Evolutionary conservation across 2,797 vertebrate species (phyloP).

Genomic region (Fratercula arctica): DNA sequence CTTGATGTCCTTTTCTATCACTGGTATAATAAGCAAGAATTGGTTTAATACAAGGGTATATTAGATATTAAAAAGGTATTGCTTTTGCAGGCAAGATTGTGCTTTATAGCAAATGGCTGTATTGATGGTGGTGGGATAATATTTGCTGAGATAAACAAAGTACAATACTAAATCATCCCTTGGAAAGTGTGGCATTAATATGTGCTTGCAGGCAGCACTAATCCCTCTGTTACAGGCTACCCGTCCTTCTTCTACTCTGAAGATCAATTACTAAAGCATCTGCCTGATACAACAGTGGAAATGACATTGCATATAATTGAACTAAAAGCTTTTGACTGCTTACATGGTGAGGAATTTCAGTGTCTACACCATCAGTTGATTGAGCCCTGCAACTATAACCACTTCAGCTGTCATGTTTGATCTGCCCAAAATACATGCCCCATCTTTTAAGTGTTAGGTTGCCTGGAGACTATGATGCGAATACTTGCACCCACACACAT

Average conservation of each 20-base stretch:
- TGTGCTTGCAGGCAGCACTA: background rate
- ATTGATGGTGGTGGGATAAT: background rate
- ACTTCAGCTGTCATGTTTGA: background rate
- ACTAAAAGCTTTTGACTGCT: background rate
- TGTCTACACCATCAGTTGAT: background rate
- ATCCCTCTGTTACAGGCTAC: background rate
- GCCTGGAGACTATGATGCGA: background rate
- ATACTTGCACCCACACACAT: fast-evolving
- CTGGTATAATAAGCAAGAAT: background rate
- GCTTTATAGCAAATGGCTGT: background rate
- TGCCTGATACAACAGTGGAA: background rate
- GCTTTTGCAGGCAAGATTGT: background rate
- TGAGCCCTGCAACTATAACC: background rate
- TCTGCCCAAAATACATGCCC: background rate
- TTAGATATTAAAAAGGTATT: background rate
- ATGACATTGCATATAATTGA: background rate
- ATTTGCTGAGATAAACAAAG: background rate
- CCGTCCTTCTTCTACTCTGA: background rate
- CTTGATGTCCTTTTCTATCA: background rate
- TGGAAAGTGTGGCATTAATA: background rate
- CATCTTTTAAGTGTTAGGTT: background rate
- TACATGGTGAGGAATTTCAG: background rate
- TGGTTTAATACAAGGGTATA: background rate
- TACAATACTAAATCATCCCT: background rate
- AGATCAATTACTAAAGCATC: background rate